Evolutionary conservation across 2,888 invertebrate species (phyloP).

Genomic region (Cylloceria caligata): DNA sequence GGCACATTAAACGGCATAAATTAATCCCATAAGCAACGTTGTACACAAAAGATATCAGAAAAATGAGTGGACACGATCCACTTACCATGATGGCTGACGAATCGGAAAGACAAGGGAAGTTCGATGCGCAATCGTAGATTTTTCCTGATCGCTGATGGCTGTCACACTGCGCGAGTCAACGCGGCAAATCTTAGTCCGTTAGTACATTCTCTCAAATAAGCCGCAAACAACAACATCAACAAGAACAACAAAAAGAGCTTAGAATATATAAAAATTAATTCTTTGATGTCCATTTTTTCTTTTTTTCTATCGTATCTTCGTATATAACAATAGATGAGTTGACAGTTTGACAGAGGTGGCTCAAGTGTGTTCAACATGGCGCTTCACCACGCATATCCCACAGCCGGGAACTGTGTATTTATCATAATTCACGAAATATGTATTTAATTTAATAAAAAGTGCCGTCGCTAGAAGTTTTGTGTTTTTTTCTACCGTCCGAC

Average conservation of each 20-base stretch:
- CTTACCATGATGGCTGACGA: conserved; percentile 84
- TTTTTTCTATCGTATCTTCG: neutral
- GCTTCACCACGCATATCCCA: conserved; percentile 69
- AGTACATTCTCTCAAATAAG: no score
- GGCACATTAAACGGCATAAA: conserved; percentile 30
- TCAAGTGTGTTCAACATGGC: conserved; percentile 77
- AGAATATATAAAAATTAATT: neutral
- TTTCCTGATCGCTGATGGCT: conserved; percentile 1
- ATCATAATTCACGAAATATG: conserved; percentile 61
- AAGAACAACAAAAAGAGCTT: no score
- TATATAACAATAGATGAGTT: conserved; percentile 30
- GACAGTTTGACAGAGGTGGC: conserved; percentile 67
- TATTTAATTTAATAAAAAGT: conserved; percentile 62
- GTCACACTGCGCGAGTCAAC: neutral
- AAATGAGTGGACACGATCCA: conserved; percentile 66
- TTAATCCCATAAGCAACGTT: conserved; percentile 1
- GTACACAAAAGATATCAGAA: conserved; percentile 44
- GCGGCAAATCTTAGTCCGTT: no score
- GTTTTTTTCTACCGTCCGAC: conserved; percentile 23
- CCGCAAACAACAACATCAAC: no score
- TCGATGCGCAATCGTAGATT: conserved; percentile 64
- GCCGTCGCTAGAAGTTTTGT: conserved; percentile 17
- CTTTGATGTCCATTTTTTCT: neutral
- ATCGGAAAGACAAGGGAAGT: conserved; percentile 80
- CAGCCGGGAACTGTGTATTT: conserved; percentile 69